These are phyloP conservation scores for Tricholauxania praeusta DNA, from an alignment of 2,888 invertebrate genomes.

Conservation along the genomic window DNA sequence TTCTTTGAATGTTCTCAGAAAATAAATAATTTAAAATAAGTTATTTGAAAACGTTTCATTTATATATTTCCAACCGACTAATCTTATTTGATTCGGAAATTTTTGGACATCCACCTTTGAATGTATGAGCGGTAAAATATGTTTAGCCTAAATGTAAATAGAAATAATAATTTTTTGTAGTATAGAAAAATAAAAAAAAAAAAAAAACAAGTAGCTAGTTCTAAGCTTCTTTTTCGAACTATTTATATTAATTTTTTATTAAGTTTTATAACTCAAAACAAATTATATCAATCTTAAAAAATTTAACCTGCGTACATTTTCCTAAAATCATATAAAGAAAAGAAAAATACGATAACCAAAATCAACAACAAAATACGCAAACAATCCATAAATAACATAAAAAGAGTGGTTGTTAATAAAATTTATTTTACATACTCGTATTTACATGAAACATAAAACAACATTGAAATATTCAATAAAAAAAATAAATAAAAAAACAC, in stretches of 20 bases:
- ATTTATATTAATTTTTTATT: slow-evolving; percentile 11
- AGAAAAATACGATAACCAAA: slow-evolving; percentile 15
- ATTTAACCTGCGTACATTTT: slow-evolving; percentile 48
- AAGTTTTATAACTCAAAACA: slow-evolving; percentile 5
- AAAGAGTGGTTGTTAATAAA: slow-evolving; percentile 18
- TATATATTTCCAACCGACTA: too few species aligned
- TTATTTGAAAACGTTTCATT: too few species aligned
- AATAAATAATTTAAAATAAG: too few species aligned
- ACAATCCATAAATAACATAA: not conserved
- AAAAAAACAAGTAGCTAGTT: slow-evolving; percentile 30
- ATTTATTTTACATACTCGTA: slow-evolving; percentile 3
- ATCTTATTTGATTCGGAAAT: too few species aligned
- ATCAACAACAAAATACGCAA: not conserved
- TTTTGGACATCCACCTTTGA: not conserved
- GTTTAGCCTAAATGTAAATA: slow-evolving; percentile 30
- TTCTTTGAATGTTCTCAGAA: too few species aligned
- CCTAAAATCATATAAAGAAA: slow-evolving; percentile 44
- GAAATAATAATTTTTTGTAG: slow-evolving; percentile 9
- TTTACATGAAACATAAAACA: too few species aligned
- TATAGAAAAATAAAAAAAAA: slow-evolving; percentile 37
- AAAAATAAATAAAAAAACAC: not conserved
- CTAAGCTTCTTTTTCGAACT: slow-evolving; percentile 6
- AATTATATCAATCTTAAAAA: slow-evolving; percentile 30
- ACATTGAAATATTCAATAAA: too few species aligned
- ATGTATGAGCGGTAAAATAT: not conserved